These are phyloP conservation scores for Tachystola acroxantha DNA, from an alignment of 2,888 invertebrate genomes.

Conservation along the genomic window DNA sequence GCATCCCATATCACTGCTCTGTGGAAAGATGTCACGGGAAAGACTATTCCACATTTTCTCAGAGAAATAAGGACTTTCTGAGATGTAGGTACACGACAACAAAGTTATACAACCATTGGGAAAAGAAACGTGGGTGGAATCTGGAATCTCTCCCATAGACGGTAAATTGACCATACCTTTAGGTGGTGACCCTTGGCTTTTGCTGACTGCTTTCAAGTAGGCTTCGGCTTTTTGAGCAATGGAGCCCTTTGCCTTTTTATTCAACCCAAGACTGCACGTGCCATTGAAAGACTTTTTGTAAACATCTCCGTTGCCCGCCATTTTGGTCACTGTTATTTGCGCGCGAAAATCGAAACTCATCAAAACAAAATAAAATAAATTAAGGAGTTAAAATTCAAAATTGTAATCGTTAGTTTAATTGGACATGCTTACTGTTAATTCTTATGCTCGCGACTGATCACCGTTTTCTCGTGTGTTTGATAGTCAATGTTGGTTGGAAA, in stretches of 20 bases:
- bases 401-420: background rate
- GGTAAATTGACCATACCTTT: too few relatives aligned
- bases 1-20: too few relatives aligned
- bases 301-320: conserved; percentile 48
- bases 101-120: too few relatives aligned
- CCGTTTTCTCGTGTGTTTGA: conserved; percentile 2
- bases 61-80: too few relatives aligned
- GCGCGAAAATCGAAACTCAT: conserved; percentile 53
- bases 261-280: conserved; percentile 44
- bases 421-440: conserved; percentile 28
- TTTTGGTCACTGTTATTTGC: conserved; percentile 48
- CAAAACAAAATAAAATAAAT: conserved; percentile 16
- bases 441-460: conserved; percentile 18
- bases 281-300: conserved; percentile 49
- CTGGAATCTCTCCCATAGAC: too few relatives aligned
- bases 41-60: too few relatives aligned
- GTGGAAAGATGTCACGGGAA: too few relatives aligned
- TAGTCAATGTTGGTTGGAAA: conserved; percentile 23
- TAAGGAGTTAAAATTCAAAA: background rate
- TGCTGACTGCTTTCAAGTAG: conserved; percentile 55
- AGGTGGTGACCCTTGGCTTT: conserved; percentile 38
- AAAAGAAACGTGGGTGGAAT: too few relatives aligned
- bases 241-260: conserved; percentile 38
- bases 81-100: too few relatives aligned
- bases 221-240: conserved; percentile 59